Conservation (phyloP, 2,113 vertebrate species). For the Todiramphus saurophagus region DNA sequence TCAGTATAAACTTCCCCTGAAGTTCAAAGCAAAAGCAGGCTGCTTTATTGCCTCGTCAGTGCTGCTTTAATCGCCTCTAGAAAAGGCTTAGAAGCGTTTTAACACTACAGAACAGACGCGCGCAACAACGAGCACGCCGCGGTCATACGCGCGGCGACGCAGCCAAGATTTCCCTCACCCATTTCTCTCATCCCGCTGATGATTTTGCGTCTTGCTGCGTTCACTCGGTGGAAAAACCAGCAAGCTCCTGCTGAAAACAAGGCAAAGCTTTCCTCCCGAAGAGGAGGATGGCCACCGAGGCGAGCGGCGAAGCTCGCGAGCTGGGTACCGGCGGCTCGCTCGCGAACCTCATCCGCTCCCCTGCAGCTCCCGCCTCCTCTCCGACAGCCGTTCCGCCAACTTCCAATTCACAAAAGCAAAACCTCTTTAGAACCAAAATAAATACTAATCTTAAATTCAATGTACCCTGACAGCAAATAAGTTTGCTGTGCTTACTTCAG, state of each 20-base stretch:
- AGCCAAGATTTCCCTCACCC: not conserved
- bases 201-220: not conserved
- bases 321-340: not conserved
- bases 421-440: constrained; percentile 87
- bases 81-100: not conserved
- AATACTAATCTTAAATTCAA: constrained; percentile 94
- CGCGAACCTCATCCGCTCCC: not conserved
- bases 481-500: constrained; percentile 89
- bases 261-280: not conserved
- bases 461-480: constrained; percentile 91
- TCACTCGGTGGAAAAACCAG: not conserved
- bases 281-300: not conserved
- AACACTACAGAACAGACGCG: not conserved
- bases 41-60: not conserved
- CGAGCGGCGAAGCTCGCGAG: not conserved
- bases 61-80: not conserved
- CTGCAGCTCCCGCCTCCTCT: constrained; percentile 37
- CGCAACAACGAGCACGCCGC: rapidly evolving
- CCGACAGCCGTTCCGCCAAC: constrained; percentile 39
- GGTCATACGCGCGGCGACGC: rapidly evolving
- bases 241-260: not conserved
- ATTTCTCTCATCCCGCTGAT: not conserved
- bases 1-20: rapidly evolving
- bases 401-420: constrained; percentile 78
- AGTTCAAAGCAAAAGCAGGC: not conserved